Conservation (phyloP, 2,797 vertebrate species). For the Apogon hyalosoma region DNA sequence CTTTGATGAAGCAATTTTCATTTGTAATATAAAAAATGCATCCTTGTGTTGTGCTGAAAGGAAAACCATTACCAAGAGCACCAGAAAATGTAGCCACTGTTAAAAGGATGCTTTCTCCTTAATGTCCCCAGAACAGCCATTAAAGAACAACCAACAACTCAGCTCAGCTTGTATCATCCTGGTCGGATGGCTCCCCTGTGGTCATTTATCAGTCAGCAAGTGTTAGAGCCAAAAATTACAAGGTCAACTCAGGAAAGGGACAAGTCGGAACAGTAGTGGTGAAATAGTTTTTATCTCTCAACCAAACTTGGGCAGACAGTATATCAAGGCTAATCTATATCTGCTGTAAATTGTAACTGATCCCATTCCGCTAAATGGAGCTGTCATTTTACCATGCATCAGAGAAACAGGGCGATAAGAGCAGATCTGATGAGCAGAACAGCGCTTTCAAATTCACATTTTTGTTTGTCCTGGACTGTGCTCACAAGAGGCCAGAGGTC, state of each 20-base stretch:
- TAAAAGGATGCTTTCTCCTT: conserved; percentile 45
- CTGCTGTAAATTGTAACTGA: conserved; percentile 1
- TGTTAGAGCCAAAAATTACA: conserved; percentile 43
- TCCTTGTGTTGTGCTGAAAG: conserved; percentile 36
- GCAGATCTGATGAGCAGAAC: not conserved
- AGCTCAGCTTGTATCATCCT: conserved; percentile 33
- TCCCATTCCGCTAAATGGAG: not conserved
- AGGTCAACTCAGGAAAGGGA: conserved; percentile 44
- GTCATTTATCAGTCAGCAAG: conserved; percentile 67
- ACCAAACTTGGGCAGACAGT: conserved; percentile 34
- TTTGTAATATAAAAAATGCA: conserved; percentile 25
- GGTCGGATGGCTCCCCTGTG: conserved; percentile 50
- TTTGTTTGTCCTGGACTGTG: not conserved
- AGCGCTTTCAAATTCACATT: not conserved
- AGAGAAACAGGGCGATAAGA: not conserved
- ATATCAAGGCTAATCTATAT: not conserved
- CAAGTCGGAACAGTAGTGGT: conserved; percentile 29
- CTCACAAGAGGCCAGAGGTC: not conserved
- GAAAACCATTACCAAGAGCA: conserved; percentile 20
- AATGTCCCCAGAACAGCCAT: conserved; percentile 48
- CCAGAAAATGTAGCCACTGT: conserved; percentile 29
- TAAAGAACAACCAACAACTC: conserved; percentile 48
- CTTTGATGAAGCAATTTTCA: conserved; percentile 17
- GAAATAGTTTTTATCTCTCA: conserved; percentile 31
- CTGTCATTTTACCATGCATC: not conserved